These are phyloP conservation scores for Dyspetes luteomarginatus DNA, from an alignment of 2,888 invertebrate species.

Conservation along the genomic window DNA sequence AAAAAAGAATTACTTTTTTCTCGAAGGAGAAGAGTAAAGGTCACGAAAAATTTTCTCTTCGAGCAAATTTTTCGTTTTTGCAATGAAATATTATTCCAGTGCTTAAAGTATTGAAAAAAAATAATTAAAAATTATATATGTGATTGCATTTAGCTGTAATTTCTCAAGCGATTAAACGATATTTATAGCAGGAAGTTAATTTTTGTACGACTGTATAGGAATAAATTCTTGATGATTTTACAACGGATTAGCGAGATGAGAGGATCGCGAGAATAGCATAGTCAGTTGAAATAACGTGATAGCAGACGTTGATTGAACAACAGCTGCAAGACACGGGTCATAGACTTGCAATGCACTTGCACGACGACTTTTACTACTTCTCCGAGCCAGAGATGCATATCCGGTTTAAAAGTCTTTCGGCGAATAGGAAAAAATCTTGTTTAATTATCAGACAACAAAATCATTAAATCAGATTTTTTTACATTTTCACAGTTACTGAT, in stretches of 20 bases:
- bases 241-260: slow-evolving; percentile 67
- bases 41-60: background rate
- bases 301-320: slow-evolving; percentile 67
- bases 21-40: background rate
- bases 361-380: slow-evolving; percentile 16
- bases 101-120: background rate
- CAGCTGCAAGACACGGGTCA: slow-evolving; percentile 54
- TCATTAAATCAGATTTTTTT: background rate
- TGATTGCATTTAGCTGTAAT: background rate
- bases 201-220: background rate
- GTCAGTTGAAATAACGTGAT: slow-evolving; percentile 69
- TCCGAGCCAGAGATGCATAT: slow-evolving; percentile 36
- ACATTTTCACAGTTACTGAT: background rate
- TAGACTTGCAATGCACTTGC: slow-evolving; percentile 24
- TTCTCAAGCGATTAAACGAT: background rate
- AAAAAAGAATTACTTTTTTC: background rate
- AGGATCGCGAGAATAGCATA: slow-evolving; percentile 71
- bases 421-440: no score
- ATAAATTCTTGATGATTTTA: slow-evolving; percentile 59
- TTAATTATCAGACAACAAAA: no score
- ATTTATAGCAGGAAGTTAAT: background rate
- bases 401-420: slow-evolving; percentile 15
- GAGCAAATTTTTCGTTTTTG: background rate
- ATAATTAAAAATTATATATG: background rate
- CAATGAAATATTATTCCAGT: background rate